Base-by-base conservation (phyloP, 2,888 invertebrate genomes). In the Gnatocerus cornutus region DNA sequence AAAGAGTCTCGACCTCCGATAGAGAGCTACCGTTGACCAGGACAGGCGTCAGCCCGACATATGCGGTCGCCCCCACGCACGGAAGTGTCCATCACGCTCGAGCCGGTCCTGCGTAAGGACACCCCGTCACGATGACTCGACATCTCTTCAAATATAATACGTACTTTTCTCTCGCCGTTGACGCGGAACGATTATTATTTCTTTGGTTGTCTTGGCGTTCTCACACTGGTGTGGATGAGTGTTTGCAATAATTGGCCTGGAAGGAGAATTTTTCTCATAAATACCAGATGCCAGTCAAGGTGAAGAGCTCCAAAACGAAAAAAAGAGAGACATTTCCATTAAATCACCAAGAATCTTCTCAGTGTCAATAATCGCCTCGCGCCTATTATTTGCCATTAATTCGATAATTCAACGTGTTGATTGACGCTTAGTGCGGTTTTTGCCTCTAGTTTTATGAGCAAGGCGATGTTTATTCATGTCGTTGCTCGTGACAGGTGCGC, bases 161-260 rank as follows among this genome's bases (percentile, higher is more conserved):
- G 56, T 41, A 53, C 68, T 68, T 63, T 68, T 63, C 62, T 63
- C 62, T 68, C 68, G 39, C 68, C 63, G 68, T 61, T 67, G 67
- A 67, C 67, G 67, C 67, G 53, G 52, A 67, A 55, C 68, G 56
- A 68, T 68, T 62, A 68, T 63, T 62, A 63, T 63, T 63, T 68
- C 68, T 68, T 68, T 43, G 63, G 62, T 27, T 62, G 68, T 62
- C 62, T 68, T 68, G 33, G 16, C 10, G 63, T 68, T 62, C 63
- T 63, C 68, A 62, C 61, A 68, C 48, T 12, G 63, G 16, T 33
- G 33, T 45, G 50, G 58, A 55, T 56, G 67, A 58, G 55, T 68
- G 68, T 68, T 68, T 63, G 63, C 63, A 56, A 68, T 68, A 63
- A 68, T 68, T 68, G 68, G 63, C 63, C 62, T 61, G 39, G 39